Evolutionary conservation across 2,888 invertebrate species (phyloP).

Genomic region (Lycaena phlaeas): DNA sequence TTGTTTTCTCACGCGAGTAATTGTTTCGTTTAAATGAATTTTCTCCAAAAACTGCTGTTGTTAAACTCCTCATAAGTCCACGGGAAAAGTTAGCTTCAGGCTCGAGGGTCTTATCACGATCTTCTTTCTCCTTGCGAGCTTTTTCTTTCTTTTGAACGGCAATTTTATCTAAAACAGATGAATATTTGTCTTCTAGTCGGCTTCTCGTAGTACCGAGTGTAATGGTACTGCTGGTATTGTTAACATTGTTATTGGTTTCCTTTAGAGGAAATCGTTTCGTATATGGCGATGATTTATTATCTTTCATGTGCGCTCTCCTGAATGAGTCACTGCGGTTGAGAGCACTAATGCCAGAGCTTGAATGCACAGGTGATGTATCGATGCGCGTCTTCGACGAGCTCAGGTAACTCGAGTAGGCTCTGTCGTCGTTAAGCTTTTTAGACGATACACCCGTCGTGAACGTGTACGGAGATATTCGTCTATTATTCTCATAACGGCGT

Average conservation of each 20-base stretch:
- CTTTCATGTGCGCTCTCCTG: slow-evolving; percentile 56
- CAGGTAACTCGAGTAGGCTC: slow-evolving; percentile 55
- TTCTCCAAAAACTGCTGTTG: slow-evolving; percentile 80
- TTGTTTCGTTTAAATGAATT: slow-evolving; percentile 65
- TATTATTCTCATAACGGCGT: slow-evolving; percentile 58
- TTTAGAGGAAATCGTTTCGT: slow-evolving; percentile 58
- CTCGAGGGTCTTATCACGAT: slow-evolving; percentile 81
- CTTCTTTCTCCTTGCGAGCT: slow-evolving; percentile 62
- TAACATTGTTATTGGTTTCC: slow-evolving; percentile 63
- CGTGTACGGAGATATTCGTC: slow-evolving; percentile 54
- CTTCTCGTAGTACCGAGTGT: slow-evolving; percentile 74
- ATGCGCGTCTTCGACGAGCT: slow-evolving; percentile 44
- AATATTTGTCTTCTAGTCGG: slow-evolving; percentile 85
- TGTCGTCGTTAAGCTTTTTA: slow-evolving; percentile 54
- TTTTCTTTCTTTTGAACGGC: slow-evolving; percentile 73
- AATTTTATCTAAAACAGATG: slow-evolving; percentile 81
- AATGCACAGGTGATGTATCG: slow-evolving; percentile 55
- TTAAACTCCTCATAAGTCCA: slow-evolving; percentile 79
- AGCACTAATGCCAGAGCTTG: slow-evolving; percentile 47
- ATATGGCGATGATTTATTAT: slow-evolving; percentile 57
- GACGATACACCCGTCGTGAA: slow-evolving; percentile 37
- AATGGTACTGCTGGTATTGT: slow-evolving; percentile 47
- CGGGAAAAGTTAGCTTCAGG: slow-evolving; percentile 65
- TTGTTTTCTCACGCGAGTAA: slow-evolving; percentile 73
- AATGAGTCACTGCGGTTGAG: slow-evolving; percentile 63